These are phyloP conservation scores for Psilanteris sp. DNA, from an alignment of 1,140 invertebrate species.

Conservation along the genomic window DNA sequence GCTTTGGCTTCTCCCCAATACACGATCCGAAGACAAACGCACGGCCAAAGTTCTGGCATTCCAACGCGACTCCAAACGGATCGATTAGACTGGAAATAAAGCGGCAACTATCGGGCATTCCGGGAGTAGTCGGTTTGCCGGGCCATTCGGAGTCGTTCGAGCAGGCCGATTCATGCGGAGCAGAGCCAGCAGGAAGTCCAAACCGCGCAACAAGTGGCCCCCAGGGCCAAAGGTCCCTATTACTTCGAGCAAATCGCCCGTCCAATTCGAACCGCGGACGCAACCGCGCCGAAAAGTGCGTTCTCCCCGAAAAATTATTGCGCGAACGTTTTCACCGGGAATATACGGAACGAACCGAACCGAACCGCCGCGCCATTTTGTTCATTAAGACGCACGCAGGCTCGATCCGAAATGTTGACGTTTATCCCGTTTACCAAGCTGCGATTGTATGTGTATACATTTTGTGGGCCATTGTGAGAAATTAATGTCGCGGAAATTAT, in stretches of 20 bases:
- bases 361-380: no score
- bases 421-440: no score
- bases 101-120: slow-evolving; percentile 57
- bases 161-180: slow-evolving; percentile 58
- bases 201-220: slow-evolving; percentile 65
- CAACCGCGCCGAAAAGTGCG: slow-evolving; percentile 42
- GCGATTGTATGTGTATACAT: no score
- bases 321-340: slow-evolving; percentile 8
- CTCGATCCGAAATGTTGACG: no score
- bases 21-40: slow-evolving; percentile 38
- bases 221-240: slow-evolving; percentile 65
- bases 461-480: no score
- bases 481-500: no score
- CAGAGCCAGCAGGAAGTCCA: slow-evolving; percentile 61
- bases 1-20: slow-evolving; percentile 40
- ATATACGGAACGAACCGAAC: no score
- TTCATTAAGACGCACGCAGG: no score
- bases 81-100: slow-evolving; percentile 66
- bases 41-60: slow-evolving; percentile 46
- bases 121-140: slow-evolving; percentile 55
- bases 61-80: slow-evolving; percentile 59
- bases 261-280: slow-evolving; percentile 50
- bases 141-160: slow-evolving; percentile 59
- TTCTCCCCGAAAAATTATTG: slow-evolving; percentile 1
- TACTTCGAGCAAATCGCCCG: slow-evolving; percentile 64